Percentiles rank a stretch among this genome's conserved stretches.
Conservation (phyloP, 2,113 vertebrate species). For the Sebastes schlegelii region DNA sequence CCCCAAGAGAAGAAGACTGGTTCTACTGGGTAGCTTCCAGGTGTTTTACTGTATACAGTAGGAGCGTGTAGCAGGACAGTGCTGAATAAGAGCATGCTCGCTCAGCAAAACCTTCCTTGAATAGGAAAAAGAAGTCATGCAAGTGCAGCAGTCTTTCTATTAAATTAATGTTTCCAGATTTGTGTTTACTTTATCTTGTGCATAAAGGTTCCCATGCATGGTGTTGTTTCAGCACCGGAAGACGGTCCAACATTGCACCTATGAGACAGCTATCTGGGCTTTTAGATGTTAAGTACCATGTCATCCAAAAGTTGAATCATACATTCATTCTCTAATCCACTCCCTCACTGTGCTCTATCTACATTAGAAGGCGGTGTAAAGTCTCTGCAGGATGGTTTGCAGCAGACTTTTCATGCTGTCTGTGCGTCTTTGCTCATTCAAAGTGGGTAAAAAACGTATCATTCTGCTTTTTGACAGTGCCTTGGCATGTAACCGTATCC, state of each 20-base stretch:
- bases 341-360: neutral
- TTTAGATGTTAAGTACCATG: neutral
- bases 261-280: neutral
- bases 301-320: neutral
- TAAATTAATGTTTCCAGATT: slow-evolving; percentile 26
- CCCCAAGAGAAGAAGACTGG: neutral
- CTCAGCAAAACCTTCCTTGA: slow-evolving; percentile 41
- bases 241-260: neutral
- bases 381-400: slow-evolving; percentile 4
- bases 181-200: slow-evolving; percentile 13
- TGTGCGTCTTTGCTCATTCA: slow-evolving; percentile 46
- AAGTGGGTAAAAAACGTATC: slow-evolving; percentile 30
- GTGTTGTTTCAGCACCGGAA: neutral
- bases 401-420: neutral
- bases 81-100: slow-evolving; percentile 25
- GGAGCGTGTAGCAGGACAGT: neutral
- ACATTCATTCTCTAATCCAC: neutral
- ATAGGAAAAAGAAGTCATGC: neutral
- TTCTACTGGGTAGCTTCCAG: slow-evolving; percentile 23
- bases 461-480: slow-evolving; percentile 30
- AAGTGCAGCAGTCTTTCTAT: slow-evolving; percentile 32
- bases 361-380: neutral
- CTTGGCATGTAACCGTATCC: slow-evolving; percentile 40
- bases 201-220: neutral
- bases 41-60: slow-evolving; percentile 19